Base-by-base conservation (phyloP, 1,140 invertebrate species). In the Plectrocnemia conspersa region DNA sequence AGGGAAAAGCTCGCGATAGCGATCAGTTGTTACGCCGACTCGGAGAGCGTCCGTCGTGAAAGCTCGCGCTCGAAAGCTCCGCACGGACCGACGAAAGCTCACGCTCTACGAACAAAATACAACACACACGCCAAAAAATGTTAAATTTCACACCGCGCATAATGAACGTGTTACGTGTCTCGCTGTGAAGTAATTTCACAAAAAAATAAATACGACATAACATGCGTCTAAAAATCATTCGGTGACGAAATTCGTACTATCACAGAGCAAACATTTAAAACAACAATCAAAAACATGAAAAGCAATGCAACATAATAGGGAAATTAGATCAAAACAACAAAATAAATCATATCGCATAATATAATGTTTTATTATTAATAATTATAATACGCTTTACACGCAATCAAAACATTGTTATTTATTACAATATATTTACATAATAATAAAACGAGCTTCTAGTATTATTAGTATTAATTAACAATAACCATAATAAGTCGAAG, bases 1-100 rank as follows among this genome's bases (percentile, higher is more conserved):
- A 10, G 4, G 45, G 9, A 22, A 47, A 47, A 24, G 19, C 47
- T 50, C n/a, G 13, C 33, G 47, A 50, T 35, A 29, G 33, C 47
- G 47, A 35, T 50, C 47, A 50, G 47, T 50, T 50, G 47, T 50
- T 50, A 35, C 32, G 47, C 22, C 18, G 47, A 22, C 19, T 7
- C 25, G 19, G 47, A 35, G 24, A 27, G 19, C 29, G 32, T 10
- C 16, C 46, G 2, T 10, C 33, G 47, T 15, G 44, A 32, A 32
- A 45, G 42, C 11, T 9, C 3, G n/a, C 23, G 21, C 21, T 7
- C 44, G 44, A 32, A 15, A 16, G 24, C 44, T n/a, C 35, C 44
- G 23, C 44, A n/a, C 24, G 25, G 27, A 7, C 16, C 36, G 36
- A 15, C 36, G 36, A 15, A 40, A 33, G 32, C 32, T 33, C 32